Conservation (phyloP, 2,113 vertebrate genomes). For the Prochilodus magdalenae region DNA sequence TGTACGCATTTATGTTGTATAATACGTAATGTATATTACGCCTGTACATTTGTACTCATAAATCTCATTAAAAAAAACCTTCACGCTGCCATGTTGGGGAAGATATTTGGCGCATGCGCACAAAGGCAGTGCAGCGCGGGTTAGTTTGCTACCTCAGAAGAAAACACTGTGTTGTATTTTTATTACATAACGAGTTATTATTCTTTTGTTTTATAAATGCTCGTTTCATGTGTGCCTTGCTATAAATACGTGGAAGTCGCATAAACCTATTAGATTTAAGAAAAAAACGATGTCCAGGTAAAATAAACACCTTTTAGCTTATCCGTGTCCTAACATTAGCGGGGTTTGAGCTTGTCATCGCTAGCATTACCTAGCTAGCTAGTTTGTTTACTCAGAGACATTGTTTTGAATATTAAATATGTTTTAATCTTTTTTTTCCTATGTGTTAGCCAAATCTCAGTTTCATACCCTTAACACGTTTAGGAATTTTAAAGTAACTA, state of each 20-base stretch:
- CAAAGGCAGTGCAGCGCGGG: background rate
- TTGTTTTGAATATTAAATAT: background rate
- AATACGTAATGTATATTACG: too few species aligned
- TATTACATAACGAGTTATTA: background rate
- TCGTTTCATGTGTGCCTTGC: background rate
- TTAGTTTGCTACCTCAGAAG: background rate
- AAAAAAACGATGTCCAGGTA: background rate
- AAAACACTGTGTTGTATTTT: background rate
- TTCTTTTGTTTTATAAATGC: background rate
- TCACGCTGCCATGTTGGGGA: slow-evolving; percentile 41
- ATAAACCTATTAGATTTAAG: background rate
- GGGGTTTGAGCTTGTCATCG: too few species aligned
- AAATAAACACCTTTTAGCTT: background rate
- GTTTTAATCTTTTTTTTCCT: background rate
- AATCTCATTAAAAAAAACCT: too few species aligned
- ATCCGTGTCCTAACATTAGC: too few species aligned
- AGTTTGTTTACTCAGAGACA: too few species aligned
- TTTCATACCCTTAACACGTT: background rate
- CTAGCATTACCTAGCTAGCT: background rate
- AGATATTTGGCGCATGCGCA: slow-evolving; percentile 43
- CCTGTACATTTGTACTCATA: too few species aligned
- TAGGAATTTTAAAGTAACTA: background rate
- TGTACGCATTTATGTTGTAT: too few species aligned
- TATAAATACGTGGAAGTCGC: background rate
- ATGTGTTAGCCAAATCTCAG: too few species aligned